Evolutionary conservation across 53 echinoderm and acorn worm genomes (phyloP).

Genomic region (Luidia sarsii): DNA sequence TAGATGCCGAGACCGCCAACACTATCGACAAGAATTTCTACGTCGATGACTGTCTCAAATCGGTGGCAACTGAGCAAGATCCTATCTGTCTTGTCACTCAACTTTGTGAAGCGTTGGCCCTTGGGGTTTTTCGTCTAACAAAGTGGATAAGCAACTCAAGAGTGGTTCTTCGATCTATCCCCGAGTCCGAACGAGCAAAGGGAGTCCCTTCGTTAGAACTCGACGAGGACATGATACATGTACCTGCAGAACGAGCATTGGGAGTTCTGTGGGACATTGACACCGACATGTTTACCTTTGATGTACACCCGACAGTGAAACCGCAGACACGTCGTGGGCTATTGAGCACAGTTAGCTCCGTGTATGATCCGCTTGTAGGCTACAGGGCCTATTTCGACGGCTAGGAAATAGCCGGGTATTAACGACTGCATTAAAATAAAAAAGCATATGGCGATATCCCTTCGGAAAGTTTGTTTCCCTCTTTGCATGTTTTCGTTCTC

Average conservation of each 20-base stretch:
- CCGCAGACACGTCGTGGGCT: too few relatives aligned
- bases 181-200: conserved; percentile 25
- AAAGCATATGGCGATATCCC: too few relatives aligned
- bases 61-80: background rate
- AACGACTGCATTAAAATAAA: too few relatives aligned
- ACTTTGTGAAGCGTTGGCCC: background rate
- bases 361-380: too few relatives aligned
- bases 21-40: background rate
- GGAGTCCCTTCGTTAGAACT: conserved; percentile 22
- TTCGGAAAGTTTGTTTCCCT: too few relatives aligned
- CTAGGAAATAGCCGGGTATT: too few relatives aligned
- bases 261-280: conserved; percentile 43
- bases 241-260: conserved; percentile 53
- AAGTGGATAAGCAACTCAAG: conserved; percentile 54
- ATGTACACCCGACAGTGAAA: background rate
- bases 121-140: conserved; percentile 42
- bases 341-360: too few relatives aligned
- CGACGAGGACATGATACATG: conserved; percentile 22
- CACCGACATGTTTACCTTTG: background rate
- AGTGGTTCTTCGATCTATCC: conserved; percentile 21
- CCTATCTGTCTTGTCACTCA: conserved; percentile 1
- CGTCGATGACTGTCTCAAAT: background rate
- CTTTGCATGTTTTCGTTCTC: too few relatives aligned
- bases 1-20: background rate
- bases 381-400: too few relatives aligned